phyloP scores from a whole-genome alignment of 2,797 vertebrate species.

The Steatocranus sp. region DNA sequence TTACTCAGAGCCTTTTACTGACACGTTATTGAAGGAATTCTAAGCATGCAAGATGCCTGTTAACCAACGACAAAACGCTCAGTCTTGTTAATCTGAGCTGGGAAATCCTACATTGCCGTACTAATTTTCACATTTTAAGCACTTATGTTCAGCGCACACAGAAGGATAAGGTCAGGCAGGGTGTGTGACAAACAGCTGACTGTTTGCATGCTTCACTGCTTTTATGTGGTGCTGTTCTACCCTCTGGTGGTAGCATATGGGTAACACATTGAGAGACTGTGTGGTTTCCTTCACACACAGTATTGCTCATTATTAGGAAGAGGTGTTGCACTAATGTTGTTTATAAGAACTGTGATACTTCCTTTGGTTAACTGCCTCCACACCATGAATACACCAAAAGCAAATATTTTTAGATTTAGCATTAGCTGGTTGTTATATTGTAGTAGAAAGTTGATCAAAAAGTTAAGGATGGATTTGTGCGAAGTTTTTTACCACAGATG shows the following conservation, averaged over 20 bases:
- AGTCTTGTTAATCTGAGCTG: background rate
- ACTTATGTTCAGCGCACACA: background rate
- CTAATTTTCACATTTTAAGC: background rate
- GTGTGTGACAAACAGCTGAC: background rate
- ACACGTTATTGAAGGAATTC: background rate
- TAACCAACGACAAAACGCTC: background rate
- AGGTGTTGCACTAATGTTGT: background rate
- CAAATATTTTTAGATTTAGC: background rate
- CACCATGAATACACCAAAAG: background rate
- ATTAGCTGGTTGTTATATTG: background rate
- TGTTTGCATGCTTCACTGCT: background rate
- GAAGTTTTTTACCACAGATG: background rate
- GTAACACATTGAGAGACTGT: background rate
- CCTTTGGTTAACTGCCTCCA: background rate
- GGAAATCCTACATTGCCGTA: background rate
- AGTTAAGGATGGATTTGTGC: background rate
- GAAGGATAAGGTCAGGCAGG: background rate
- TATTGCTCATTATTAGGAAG: background rate
- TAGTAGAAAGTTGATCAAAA: background rate
- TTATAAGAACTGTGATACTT: background rate
- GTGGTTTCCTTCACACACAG: background rate
- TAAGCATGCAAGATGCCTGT: background rate
- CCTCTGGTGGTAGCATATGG: constrained; percentile 38
- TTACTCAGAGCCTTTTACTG: background rate
- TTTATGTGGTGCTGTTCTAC: background rate